Percentiles rank a stretch among this genome's conserved stretches.
These are phyloP conservation scores for Carposina sasakii DNA, from an alignment of 1,140 invertebrate genomes.

Conservation along the genomic window DNA sequence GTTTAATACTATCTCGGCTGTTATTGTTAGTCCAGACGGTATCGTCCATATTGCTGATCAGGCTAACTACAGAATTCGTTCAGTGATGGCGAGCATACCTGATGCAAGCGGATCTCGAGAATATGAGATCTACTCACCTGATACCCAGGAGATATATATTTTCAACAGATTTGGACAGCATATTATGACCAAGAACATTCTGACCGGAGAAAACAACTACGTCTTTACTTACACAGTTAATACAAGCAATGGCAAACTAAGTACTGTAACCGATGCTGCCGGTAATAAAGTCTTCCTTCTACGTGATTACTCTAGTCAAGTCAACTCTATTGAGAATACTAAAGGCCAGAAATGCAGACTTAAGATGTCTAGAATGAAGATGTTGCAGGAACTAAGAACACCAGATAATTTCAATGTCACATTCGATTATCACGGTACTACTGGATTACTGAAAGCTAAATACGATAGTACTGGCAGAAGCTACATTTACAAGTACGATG, in stretches of 20 bases:
- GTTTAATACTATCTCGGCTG: conserved; percentile 94
- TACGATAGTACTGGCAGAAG: conserved; percentile 92
- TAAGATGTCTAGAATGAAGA: conserved; percentile 89
- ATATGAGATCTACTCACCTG: conserved; percentile 96
- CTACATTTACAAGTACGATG: conserved; percentile 96
- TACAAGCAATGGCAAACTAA: conserved; percentile 95
- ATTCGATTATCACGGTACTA: conserved; percentile 93
- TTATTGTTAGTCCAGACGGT: conserved; percentile 94
- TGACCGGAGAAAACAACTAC: conserved; percentile 93
- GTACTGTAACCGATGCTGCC: conserved; percentile 92
- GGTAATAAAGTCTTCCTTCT: conserved; percentile 94
- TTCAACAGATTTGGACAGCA: conserved; percentile 98
- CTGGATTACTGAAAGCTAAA: conserved; percentile 90
- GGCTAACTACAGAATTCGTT: conserved; percentile 91
- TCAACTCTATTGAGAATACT: conserved; percentile 95
- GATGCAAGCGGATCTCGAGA: conserved; percentile 86
- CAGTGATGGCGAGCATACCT: conserved; percentile 93
- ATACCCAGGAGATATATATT: conserved; percentile 95
- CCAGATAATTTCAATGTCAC: conserved; percentile 94
- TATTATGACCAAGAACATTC: conserved; percentile 91
- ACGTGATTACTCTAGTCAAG: conserved; percentile 89
- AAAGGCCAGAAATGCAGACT: conserved; percentile 94
- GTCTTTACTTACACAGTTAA: conserved; percentile 97
- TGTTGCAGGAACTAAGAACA: conserved; percentile 90
- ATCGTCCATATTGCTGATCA: conserved; percentile 96